Base-by-base conservation (phyloP, 1,140 invertebrate species). In the Neoseiulus cucumeris region DNA sequence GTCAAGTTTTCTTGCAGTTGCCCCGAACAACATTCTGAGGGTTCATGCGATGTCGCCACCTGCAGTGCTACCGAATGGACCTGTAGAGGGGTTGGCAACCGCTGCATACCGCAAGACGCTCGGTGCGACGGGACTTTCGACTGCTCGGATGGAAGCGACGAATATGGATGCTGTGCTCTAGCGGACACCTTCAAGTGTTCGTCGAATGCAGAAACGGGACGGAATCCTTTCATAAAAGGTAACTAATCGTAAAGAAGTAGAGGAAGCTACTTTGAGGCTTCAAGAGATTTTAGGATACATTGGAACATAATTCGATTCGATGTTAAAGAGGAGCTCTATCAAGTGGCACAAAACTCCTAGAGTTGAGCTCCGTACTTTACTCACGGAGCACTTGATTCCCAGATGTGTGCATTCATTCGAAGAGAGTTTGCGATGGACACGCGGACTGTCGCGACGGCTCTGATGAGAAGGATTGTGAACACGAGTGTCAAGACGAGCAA, bases 391-490 rank as follows among this genome's bases (percentile, higher is more conserved):
- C 72, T 72, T 1, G 73, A 73, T 39, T 39, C 9, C 9, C 33
- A 39, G 51, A 59, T 20, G 22, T 29, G 39, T 80, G 79, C 72
- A 78, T 80, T 28, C 70, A 69, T 22, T 65, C 69, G 41, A 73
- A 75, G 1, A 80, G 80, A 72, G 81, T 83, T 0, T 92, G 89
- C 74, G 89, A 92, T 74, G 83, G 83, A 0, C 83, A 87, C 66
- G 78, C 79, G 42, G 85, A 96, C 74, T 95, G 91, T 77, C 76
- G 79, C 1, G 88, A 91, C 74, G 82, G 82, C 18, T 86, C 85
- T 2, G 87, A 91, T 72, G 87, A 91, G 75, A 75, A 81, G 1
- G 82, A 81, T n/a, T 88, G 86, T 72, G 30, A 39, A 9, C 55
- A 41, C 20, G 25, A 45, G 18, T 41, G 44, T 17, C 39, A 55